These are phyloP conservation scores for Sylvia atricapilla DNA, from an alignment of 2,113 vertebrate genomes.

Conservation along the genomic window DNA sequence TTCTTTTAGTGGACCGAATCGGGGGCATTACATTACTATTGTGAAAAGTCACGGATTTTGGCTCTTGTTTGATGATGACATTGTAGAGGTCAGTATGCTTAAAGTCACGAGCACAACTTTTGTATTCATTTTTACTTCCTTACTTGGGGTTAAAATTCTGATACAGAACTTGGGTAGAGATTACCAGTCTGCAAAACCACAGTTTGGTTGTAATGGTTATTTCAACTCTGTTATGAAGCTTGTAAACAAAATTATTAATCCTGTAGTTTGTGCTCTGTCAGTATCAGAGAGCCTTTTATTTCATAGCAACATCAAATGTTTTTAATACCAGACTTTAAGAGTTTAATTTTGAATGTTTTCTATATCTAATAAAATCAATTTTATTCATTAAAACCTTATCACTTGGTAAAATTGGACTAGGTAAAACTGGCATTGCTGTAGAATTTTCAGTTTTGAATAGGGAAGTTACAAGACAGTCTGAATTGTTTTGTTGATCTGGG, in stretches of 20 bases:
- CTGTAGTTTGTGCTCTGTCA: neutral
- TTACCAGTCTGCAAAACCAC: neutral
- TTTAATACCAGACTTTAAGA: neutral
- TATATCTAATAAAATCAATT: neutral
- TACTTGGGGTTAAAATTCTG: neutral
- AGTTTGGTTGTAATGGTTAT: neutral
- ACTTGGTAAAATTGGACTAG: neutral
- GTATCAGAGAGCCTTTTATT: neutral
- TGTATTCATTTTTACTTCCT: neutral
- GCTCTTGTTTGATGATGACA: conserved; percentile 97
- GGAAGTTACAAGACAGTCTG: neutral
- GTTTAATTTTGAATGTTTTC: neutral
- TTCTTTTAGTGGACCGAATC: conserved; percentile 87
- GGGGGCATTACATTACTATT: conserved; percentile 97
- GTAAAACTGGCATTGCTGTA: neutral
- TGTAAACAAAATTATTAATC: neutral
- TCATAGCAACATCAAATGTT: neutral
- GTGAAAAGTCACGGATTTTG: conserved; percentile 99
- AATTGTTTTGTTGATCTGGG: neutral
- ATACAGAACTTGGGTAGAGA: neutral
- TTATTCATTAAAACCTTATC: neutral
- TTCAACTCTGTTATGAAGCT: neutral
- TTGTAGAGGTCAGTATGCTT: conserved; percentile 88
- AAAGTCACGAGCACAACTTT: neutral
- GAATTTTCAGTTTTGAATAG: neutral